Evolutionary conservation across 1,140 invertebrate species (phyloP).

Genomic region (Panagrolaimus sp.): DNA sequence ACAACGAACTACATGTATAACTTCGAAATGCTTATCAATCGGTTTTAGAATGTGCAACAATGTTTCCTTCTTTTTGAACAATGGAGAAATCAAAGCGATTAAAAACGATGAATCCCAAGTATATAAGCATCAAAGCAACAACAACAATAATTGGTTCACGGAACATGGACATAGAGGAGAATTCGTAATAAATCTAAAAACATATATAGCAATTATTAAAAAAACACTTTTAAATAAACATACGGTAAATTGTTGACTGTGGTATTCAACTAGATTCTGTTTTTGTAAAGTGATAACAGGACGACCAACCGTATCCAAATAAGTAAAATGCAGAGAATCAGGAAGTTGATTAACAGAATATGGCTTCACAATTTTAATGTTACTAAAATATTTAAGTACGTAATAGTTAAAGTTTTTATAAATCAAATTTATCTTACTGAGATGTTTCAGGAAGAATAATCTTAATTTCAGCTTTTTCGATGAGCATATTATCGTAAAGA

Average conservation of each 20-base stretch:
- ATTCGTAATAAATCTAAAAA: constrained; percentile 74
- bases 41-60: constrained; percentile 12
- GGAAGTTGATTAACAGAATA: constrained; percentile 72
- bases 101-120: constrained; percentile 85
- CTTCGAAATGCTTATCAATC: background rate
- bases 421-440: constrained; percentile 59
- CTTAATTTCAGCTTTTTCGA: constrained; percentile 81
- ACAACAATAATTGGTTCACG: constrained; percentile 85
- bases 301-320: constrained; percentile 86
- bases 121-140: constrained; percentile 80
- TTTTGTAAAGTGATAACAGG: constrained; percentile 80
- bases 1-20: too few species aligned
- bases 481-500: constrained; percentile 89
- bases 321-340: constrained; percentile 80
- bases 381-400: constrained; percentile 62
- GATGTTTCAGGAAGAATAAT: constrained; percentile 91
- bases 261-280: constrained; percentile 85
- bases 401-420: background rate
- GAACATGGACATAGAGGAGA: constrained; percentile 74
- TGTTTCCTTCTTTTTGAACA: background rate
- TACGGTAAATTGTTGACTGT: constrained; percentile 80
- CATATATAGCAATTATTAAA: background rate
- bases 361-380: constrained; percentile 76
- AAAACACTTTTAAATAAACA: constrained; percentile 23
- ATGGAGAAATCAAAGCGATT: constrained; percentile 85